These are phyloP conservation scores for Tenthredo amoena DNA, from an alignment of 2,888 invertebrate species.

Conservation along the genomic window DNA sequence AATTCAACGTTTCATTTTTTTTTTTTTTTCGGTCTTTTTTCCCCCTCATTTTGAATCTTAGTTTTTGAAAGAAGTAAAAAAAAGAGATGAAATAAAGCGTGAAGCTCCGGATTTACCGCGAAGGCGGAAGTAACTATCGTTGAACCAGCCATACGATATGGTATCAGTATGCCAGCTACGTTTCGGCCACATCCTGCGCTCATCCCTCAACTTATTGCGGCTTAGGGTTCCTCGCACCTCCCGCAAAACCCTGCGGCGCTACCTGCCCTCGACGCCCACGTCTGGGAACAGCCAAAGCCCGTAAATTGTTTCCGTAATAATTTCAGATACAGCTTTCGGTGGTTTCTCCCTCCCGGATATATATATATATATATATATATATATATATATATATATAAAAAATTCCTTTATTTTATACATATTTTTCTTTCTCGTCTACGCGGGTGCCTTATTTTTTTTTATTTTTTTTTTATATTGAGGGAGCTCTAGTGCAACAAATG, in stretches of 20 bases:
- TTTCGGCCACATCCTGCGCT: conserved; percentile 78
- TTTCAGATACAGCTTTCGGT: conserved; percentile 72
- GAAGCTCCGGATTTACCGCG: not conserved
- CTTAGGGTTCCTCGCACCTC: conserved; percentile 70
- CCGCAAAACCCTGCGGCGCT: conserved; percentile 53
- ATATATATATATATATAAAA: not conserved
- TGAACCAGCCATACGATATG: conserved; percentile 27
- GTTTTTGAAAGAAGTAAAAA: not conserved
- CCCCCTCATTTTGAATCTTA: not conserved
- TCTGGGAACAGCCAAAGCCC: conserved; percentile 72
- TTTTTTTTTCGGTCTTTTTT: not conserved
- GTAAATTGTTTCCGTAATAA: conserved; percentile 78
- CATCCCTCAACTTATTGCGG: conserved; percentile 79
- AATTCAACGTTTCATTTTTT: not conserved
- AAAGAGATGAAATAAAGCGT: not conserved
- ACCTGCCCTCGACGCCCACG: conserved; percentile 58
- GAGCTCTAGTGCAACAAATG: not conserved
- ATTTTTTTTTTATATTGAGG: not conserved
- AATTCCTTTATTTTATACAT: not conserved
- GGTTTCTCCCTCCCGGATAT: conserved; percentile 10
- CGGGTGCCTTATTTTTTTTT: not conserved
- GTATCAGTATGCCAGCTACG: conserved; percentile 77
- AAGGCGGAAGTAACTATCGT: conserved; percentile 20
- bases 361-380: not conserved
- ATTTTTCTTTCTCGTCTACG: not conserved